Percentiles rank a stretch among this genome's conserved stretches.
Conservation (phyloP, 2,888 invertebrate species). For the Tenthredo distinguenda region DNA sequence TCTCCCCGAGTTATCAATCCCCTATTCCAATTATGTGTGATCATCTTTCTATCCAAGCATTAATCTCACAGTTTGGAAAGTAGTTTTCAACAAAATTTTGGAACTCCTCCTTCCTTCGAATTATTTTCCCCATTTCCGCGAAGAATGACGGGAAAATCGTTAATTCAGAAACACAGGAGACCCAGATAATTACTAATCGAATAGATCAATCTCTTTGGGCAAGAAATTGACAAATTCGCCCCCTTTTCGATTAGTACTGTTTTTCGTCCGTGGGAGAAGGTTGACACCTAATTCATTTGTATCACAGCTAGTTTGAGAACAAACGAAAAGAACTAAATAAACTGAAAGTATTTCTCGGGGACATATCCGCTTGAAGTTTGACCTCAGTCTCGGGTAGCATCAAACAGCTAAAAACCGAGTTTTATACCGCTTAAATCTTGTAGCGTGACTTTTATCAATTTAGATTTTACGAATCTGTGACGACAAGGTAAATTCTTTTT, state of each 20-base stretch:
- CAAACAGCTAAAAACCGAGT: neutral
- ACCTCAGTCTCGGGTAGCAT: neutral
- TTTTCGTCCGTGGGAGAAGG: neutral
- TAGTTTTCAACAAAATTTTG: neutral
- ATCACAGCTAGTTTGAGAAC: neutral
- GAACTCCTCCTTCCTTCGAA: neutral
- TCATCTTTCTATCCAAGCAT: neutral
- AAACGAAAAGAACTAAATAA: no score
- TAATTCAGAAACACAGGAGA: neutral
- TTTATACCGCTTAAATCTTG: constrained; percentile 2
- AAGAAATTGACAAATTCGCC: neutral
- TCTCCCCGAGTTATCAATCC: neutral
- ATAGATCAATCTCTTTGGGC: neutral
- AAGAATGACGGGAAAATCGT: neutral
- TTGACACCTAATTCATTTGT: neutral
- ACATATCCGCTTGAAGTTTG: constrained; percentile 1
- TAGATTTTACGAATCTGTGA: constrained; percentile 3
- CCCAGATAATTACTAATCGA: neutral
- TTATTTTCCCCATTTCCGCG: neutral
- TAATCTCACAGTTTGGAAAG: neutral
- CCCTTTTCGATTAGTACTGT: neutral
- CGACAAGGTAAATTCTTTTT: constrained; percentile 32
- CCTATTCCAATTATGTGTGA: neutral
- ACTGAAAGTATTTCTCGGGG: neutral
- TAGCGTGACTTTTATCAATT: constrained; percentile 20